phyloP scores from a whole-genome alignment of 92 coral and sea anemone species.

The Micromussa lordhowensis region DNA sequence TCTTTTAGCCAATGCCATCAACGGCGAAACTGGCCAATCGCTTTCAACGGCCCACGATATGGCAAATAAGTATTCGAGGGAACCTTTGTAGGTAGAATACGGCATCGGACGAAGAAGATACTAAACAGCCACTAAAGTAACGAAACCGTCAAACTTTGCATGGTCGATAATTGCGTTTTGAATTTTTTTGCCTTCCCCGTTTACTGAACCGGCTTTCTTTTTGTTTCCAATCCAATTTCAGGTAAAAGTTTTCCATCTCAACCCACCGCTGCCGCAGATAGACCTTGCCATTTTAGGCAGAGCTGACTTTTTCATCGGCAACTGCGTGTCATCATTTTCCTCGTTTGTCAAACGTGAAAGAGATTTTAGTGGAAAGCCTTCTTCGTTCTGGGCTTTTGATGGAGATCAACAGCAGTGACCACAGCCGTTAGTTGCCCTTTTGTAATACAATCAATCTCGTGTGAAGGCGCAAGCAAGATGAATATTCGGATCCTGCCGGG shows the following conservation, averaged over 20 bases:
- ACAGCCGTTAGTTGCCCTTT: background rate
- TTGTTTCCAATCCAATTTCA: slow-evolving; percentile 16
- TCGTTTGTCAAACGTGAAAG: slow-evolving; percentile 89
- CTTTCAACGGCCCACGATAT: too few relatives aligned
- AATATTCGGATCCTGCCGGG: background rate
- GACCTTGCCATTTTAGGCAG: slow-evolving; percentile 85
- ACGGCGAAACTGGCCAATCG: too few relatives aligned
- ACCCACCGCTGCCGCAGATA: slow-evolving; percentile 83
- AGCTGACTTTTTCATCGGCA: slow-evolving; percentile 89
- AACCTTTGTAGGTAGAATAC: too few relatives aligned
- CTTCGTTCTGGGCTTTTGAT: slow-evolving; percentile 81
- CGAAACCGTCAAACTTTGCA: background rate
- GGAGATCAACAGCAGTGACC: background rate
- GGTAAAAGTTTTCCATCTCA: slow-evolving; percentile 75
- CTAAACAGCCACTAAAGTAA: too few relatives aligned
- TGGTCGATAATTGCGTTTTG: background rate
- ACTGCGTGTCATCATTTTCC: slow-evolving; percentile 88
- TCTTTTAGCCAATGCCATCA: too few relatives aligned
- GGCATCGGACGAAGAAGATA: too few relatives aligned
- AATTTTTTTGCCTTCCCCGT: background rate
- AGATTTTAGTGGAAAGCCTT: slow-evolving; percentile 74
- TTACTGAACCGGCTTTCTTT: background rate
- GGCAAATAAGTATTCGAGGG: too few relatives aligned
- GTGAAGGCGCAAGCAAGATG: background rate
- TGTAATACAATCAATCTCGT: background rate